phyloP scores from a whole-genome alignment of 2,888 invertebrate species.

The Drosophila quasianomalipes region DNA sequence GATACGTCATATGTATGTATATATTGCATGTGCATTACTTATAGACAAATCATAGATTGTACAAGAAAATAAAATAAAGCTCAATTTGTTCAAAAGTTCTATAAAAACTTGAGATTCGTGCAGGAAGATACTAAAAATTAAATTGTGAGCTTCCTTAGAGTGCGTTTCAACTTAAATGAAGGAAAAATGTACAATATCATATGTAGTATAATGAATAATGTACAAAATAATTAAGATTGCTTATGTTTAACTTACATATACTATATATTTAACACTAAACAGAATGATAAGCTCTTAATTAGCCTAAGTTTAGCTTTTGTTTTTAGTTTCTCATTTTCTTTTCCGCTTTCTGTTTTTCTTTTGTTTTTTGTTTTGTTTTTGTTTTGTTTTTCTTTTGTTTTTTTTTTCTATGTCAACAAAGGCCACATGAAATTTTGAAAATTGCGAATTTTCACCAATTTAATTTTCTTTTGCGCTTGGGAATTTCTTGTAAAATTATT shows the following conservation, averaged over 20 bases:
- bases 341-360: constrained; percentile 17
- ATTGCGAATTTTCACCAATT: constrained; percentile 65
- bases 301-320: constrained; percentile 34
- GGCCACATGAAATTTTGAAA: constrained; percentile 79
- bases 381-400: constrained; percentile 1
- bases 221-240: constrained; percentile 67
- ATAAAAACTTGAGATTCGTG: constrained; percentile 61
- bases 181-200: constrained; percentile 36
- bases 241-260: constrained; percentile 62
- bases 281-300: constrained; percentile 60
- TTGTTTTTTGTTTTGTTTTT: not conserved
- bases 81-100: constrained; percentile 63
- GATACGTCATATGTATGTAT: constrained; percentile 69
- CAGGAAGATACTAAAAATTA: constrained; percentile 27
- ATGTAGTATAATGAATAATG: constrained; percentile 40
- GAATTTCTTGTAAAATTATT: constrained; percentile 38
- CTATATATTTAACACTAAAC: constrained; percentile 60
- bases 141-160: constrained; percentile 30
- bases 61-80: constrained; percentile 67
- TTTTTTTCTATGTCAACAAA: constrained; percentile 61
- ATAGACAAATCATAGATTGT: constrained; percentile 44
- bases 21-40: constrained; percentile 57
- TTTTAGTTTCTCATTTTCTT: constrained; percentile 17
- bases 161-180: constrained; percentile 37
- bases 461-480: constrained; percentile 34